Base-by-base conservation (phyloP, 2,888 invertebrate genomes). In the Ectemnius continuus region DNA sequence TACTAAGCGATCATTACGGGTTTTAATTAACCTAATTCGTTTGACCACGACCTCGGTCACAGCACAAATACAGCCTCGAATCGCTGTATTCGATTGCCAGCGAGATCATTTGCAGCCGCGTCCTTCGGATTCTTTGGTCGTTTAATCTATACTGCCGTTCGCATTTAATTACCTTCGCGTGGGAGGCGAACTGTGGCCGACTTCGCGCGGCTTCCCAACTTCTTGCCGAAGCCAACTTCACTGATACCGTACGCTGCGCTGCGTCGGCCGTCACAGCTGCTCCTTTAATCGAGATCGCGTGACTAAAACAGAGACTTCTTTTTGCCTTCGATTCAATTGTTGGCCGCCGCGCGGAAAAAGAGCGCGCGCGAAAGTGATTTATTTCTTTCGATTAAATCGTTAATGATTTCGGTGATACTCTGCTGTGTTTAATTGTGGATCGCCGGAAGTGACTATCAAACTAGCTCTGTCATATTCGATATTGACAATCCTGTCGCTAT, bases 41-140 rank as follows among this genome's bases (percentile, higher is more conserved):
- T 61, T 61, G 46, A 16, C 16, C 16, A 20, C 16, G n/a, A 6
- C 61, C n/a, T n/a, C 45, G n/a, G 61, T 46, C 46, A 18, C 11
- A 6, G 16, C 45, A 61, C 46, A 61, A 61, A 61, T 20, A 20
- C 20, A 36, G 36, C 13, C 20, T 11, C 45, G 45, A 61, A 61
- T 61, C 45, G 36, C 36, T 8, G 36, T 46, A 46, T 46, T 61
- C 18, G 46, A 18, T 61, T 61, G 13, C 18, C n/a, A 36, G 46
- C 4, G 52, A 16, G 52, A 36, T 36, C 36, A 36, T 36, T 36
- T 36, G 36, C 36, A 36, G 36, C 8, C 5, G 11, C 16, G 52
- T 16, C n/a, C 52, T 52, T 14, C 52, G 52, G 16, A 52, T 52
- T 52, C 52, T 52, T 52, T 52, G 52, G 52, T 13, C 13, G 52